Conservation (phyloP, 2,797 vertebrate species). For the Cyclura pinguis region DNA sequence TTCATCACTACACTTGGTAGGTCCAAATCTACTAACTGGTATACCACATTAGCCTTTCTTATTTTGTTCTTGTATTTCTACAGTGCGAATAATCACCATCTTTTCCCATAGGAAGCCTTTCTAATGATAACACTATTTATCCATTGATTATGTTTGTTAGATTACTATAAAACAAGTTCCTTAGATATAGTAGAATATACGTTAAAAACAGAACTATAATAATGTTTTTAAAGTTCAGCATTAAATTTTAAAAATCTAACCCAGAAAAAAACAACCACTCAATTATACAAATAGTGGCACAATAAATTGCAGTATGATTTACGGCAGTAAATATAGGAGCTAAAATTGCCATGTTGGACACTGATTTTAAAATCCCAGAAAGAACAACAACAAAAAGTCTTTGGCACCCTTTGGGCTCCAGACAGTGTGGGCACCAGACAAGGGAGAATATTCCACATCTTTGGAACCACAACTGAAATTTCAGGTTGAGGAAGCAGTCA, state of each 20-base stretch:
- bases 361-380: too few species aligned
- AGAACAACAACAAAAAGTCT: background rate
- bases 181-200: background rate
- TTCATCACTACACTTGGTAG: background rate
- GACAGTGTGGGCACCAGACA: too few species aligned
- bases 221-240: background rate
- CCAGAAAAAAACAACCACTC: background rate
- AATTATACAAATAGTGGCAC: too few species aligned
- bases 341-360: background rate
- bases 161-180: background rate
- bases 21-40: background rate
- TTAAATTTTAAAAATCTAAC: background rate
- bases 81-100: background rate
- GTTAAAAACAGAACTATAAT: background rate
- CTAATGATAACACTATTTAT: background rate
- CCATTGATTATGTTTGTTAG: background rate
- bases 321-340: background rate
- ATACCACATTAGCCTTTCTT: background rate
- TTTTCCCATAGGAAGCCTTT: background rate
- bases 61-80: background rate
- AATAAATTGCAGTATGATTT: background rate
- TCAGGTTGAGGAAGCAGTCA: background rate
- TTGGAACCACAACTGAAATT: background rate
- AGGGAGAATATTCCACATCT: background rate
- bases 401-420: background rate